A percentile compares a stretch with the other conserved stretches of the same genome.
These are phyloP conservation scores for Sparus aurata DNA, from an alignment of 2,797 vertebrate species.

Conservation along the genomic window DNA sequence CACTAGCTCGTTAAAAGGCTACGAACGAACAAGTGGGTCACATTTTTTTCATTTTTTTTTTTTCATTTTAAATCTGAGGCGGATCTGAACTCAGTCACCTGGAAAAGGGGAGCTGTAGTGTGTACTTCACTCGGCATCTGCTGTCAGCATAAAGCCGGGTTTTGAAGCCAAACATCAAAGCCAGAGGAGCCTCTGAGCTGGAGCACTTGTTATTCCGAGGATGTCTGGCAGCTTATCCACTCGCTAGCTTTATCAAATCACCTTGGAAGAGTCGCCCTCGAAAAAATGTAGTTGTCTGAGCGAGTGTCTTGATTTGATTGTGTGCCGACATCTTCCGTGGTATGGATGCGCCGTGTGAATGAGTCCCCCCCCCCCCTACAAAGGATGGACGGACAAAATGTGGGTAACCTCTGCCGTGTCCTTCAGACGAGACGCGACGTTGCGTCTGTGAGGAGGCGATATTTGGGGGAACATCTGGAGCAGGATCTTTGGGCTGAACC, in stretches of 20 bases:
- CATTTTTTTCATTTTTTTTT: not conserved
- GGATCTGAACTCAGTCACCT: constrained; percentile 63
- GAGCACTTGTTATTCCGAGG: constrained; percentile 83
- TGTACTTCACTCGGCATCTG: constrained; percentile 77
- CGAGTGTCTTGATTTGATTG: constrained; percentile 59
- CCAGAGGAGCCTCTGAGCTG: constrained; percentile 73
- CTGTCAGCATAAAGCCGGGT: constrained; percentile 80
- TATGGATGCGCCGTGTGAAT: constrained; percentile 34
- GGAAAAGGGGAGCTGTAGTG: constrained; percentile 50
- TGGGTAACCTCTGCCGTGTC: constrained; percentile 56
- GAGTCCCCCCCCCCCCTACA: constrained; percentile 8
- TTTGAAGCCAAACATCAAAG: constrained; percentile 82
- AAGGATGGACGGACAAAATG: constrained; percentile 35
- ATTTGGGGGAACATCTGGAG: constrained; percentile 13
- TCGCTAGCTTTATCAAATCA: constrained; percentile 82
- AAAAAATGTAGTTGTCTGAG: constrained; percentile 67
- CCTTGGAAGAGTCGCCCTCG: constrained; percentile 77
- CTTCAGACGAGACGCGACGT: constrained; percentile 56
- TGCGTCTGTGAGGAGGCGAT: constrained; percentile 32
- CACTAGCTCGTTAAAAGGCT: constrained; percentile 49
- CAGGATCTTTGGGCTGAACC: constrained; percentile 6
- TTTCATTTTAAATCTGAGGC: constrained; percentile 37
- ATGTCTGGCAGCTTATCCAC: constrained; percentile 80
- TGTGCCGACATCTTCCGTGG: constrained; percentile 35
- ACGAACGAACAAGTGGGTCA: constrained; percentile 59